phyloP scores from a whole-genome alignment of 30 jellyfish, hydroid and myxozoan species.

The Aurelia coerulea region DNA sequence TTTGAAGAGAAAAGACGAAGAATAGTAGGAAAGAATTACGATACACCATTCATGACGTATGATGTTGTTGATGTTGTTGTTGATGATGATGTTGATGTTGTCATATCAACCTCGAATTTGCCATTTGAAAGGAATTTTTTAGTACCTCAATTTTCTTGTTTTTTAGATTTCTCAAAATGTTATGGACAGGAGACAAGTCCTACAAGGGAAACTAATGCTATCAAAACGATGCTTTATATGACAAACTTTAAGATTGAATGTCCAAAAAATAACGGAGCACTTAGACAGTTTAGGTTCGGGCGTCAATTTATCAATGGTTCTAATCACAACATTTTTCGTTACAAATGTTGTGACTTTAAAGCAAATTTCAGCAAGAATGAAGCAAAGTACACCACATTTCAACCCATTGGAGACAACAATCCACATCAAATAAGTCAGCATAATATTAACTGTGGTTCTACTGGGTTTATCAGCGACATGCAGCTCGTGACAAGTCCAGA shows the following conservation, averaged over 20 bases:
- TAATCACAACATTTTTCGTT: background rate
- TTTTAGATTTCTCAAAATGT: no score
- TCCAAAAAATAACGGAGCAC: background rate
- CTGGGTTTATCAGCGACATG: constrained; percentile 12
- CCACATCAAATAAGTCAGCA: background rate
- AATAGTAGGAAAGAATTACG: no score
- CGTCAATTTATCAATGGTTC: background rate
- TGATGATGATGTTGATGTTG: no score
- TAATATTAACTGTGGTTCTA: background rate
- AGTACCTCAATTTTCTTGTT: no score
- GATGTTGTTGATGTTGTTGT: no score
- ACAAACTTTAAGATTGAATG: background rate
- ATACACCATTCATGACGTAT: no score
- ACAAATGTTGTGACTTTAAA: constrained; percentile 4
- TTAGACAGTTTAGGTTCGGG: background rate
- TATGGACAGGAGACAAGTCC: no score
- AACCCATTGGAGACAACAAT: background rate
- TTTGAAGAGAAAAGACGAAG: no score
- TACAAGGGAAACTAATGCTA: no score
- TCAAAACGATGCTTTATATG: no score
- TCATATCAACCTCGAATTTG: no score
- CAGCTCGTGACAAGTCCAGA: background rate
- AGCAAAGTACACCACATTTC: background rate
- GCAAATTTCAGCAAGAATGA: background rate
- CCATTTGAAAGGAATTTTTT: no score